Conservation (phyloP, 2,888 invertebrate species). For the Drosophila nr. perissopoda region DNA sequence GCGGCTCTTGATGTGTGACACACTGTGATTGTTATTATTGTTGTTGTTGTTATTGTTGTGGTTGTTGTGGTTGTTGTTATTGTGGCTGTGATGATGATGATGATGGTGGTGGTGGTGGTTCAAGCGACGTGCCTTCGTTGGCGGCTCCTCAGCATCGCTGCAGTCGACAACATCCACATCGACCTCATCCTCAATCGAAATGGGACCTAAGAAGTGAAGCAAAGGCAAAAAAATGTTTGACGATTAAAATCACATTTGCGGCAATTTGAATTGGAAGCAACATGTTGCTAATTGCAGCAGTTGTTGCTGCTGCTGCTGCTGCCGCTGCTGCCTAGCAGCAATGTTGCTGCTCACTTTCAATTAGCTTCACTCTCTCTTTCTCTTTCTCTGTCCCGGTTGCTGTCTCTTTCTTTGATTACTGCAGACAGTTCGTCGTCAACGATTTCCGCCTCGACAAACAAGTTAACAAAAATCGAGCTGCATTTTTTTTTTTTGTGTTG, state of each 20-base stretch:
- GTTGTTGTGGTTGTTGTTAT: conserved; percentile 50
- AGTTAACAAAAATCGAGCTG: conserved; percentile 42
- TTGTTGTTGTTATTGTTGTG: conserved; percentile 52
- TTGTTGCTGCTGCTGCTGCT: not conserved
- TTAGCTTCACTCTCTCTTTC: conserved; percentile 10
- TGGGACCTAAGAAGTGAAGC: conserved; percentile 82
- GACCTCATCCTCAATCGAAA: conserved; percentile 88
- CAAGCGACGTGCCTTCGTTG: conserved; percentile 81
- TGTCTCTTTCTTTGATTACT: not conserved
- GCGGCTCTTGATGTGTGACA: conserved; percentile 59
- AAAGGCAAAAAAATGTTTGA: conserved; percentile 11
- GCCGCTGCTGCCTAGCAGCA: conserved; percentile 8
- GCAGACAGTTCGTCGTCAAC: conserved; percentile 63
- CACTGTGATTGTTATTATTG: conserved; percentile 54
- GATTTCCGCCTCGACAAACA: conserved; percentile 68
- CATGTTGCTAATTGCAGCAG: conserved; percentile 31
- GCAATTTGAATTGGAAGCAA: conserved; percentile 43
- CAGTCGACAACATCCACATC: conserved; percentile 90
- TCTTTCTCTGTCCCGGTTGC: not conserved
- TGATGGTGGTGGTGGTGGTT: conserved; percentile 61
- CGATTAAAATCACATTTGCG: conserved; percentile 36
- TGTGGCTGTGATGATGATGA: conserved; percentile 33
- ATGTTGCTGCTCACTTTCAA: conserved; percentile 27
- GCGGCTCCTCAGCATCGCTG: conserved; percentile 88
- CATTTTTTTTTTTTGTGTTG: not conserved